phyloP scores from a whole-genome alignment of 2,113 vertebrate species.

The Oxygymnocypris stewartii region DNA sequence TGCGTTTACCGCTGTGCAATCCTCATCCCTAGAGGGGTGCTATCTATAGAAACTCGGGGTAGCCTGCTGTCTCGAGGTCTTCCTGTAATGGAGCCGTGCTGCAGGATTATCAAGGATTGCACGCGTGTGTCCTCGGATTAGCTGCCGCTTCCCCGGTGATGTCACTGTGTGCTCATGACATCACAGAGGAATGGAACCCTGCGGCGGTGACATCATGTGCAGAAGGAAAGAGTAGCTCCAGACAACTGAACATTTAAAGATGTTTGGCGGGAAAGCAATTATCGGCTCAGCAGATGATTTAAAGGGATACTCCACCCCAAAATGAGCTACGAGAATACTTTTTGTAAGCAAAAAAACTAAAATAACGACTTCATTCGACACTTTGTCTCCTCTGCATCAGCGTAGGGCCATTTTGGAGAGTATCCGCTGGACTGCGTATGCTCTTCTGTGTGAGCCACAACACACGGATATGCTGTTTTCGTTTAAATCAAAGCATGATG shows the following conservation, averaged over 20 bases:
- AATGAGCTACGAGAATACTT: too few species aligned
- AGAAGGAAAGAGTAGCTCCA: not conserved
- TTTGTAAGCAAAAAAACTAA: too few species aligned
- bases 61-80: not conserved
- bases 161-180: slow-evolving; percentile 18
- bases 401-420: too few species aligned
- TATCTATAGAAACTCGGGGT: slow-evolving; percentile 39
- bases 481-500: too few species aligned
- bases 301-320: too few species aligned
- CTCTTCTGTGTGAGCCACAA: too few species aligned
- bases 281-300: not conserved
- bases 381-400: too few species aligned
- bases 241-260: not conserved
- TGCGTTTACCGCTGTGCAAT: not conserved
- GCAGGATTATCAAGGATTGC: slow-evolving; percentile 55
- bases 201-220: not conserved
- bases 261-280: not conserved
- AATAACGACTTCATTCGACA: too few species aligned
- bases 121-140: slow-evolving; percentile 55
- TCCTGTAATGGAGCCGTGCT: slow-evolving; percentile 28
- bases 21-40: not conserved
- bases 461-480: too few species aligned
- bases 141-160: slow-evolving; percentile 58
- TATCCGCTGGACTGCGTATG: too few species aligned
- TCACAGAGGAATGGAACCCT: not conserved